phyloP scores from a whole-genome alignment of 2,113 vertebrate genomes.

The Etia nguti region DNA sequence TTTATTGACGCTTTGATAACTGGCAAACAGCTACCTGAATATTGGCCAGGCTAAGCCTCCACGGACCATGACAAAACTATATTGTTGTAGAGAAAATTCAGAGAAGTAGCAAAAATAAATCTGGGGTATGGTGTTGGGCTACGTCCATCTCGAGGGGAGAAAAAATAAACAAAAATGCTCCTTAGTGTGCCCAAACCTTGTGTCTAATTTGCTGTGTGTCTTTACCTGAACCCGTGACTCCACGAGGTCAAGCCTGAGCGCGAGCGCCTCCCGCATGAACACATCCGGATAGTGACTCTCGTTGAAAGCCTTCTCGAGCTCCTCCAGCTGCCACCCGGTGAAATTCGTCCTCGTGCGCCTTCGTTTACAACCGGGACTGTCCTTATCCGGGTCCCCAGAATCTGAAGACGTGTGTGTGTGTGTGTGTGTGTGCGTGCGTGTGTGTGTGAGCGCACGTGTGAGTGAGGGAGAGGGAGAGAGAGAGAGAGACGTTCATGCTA shows the following conservation, averaged over 20 bases:
- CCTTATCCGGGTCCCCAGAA: conserved; percentile 91
- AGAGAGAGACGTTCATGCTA: neutral
- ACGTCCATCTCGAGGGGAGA: neutral
- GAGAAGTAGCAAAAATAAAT: neutral
- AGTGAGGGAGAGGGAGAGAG: neutral
- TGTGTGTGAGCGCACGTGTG: neutral
- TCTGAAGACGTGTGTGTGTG: conserved; percentile 68
- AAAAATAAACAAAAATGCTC: neutral
- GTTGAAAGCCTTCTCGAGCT: conserved; percentile 96
- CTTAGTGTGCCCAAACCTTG: neutral
- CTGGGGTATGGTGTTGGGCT: neutral
- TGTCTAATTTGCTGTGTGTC: neutral
- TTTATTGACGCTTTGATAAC: conserved; percentile 51
- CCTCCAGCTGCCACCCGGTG: conserved; percentile 97
- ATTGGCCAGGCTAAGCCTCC: neutral
- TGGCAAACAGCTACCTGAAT: conserved; percentile 45
- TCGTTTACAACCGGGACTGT: conserved; percentile 95
- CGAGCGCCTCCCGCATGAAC: conserved; percentile 97
- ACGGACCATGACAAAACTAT: neutral
- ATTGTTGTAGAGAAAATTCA: neutral
- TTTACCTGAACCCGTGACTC: conserved; percentile 98
- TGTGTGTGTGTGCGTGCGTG: neutral
- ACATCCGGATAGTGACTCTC: conserved; percentile 98
- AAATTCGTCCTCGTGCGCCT: conserved; percentile 96
- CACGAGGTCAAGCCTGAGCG: conserved; percentile 91